Percentiles rank a stretch among this genome's conserved stretches.
phyloP scores from a whole-genome alignment of 2,888 invertebrate species.

The Papilio protenor region DNA sequence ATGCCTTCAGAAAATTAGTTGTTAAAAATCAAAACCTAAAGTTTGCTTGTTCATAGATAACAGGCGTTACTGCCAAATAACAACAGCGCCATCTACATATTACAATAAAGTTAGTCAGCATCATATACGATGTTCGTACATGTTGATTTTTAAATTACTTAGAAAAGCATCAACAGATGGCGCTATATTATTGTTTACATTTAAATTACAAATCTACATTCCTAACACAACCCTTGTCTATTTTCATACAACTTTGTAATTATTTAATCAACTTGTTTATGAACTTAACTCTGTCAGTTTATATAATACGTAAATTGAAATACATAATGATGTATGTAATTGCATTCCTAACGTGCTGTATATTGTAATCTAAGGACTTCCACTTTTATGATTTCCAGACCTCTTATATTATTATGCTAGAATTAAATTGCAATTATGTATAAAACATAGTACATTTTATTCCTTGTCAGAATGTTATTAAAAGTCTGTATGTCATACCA shows the following conservation, averaged over 20 bases:
- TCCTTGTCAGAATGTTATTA: neutral
- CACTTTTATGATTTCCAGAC: conserved; percentile 23
- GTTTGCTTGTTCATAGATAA: neutral
- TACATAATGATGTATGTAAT: conserved; percentile 24
- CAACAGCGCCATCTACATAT: neutral
- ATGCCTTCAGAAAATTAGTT: too few species aligned
- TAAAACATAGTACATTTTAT: neutral
- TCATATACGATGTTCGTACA: neutral
- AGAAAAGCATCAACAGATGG: neutral
- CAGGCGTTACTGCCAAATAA: neutral
- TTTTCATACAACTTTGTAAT: conserved; percentile 16
- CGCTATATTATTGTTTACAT: neutral
- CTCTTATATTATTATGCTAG: neutral
- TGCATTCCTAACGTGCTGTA: conserved; percentile 12
- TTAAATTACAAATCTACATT: neutral
- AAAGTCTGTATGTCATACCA: neutral
- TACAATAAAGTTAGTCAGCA: neutral
- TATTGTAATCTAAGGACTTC: conserved; percentile 37
- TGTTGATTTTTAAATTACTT: neutral
- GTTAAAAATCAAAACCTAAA: neutral
- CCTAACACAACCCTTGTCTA: neutral
- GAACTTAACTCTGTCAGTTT: conserved; percentile 20
- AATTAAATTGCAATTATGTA: neutral
- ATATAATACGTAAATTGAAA: conserved; percentile 20
- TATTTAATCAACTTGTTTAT: conserved; percentile 19